Base-by-base conservation (phyloP, 2,888 invertebrate genomes). In the Thereva nobilitata region DNA sequence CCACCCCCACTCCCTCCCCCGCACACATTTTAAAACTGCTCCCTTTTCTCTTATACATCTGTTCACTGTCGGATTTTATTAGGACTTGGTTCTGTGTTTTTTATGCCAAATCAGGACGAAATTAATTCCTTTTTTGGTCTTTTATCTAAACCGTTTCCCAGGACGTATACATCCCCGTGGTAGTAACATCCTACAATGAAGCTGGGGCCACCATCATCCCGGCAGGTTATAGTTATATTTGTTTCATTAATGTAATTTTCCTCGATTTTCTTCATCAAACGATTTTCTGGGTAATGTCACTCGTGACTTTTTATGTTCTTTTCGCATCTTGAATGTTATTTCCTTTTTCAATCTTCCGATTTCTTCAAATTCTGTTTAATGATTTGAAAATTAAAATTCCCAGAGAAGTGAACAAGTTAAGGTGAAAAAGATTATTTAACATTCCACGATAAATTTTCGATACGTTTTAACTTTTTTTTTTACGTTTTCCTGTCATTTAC, bases 201-300 rank as follows among this genome's bases (percentile, higher is more conserved):
- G 50, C 34, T 23, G 50, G 35, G 47, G 9, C 12, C 8, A 35
- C 34, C 50, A 23, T 6, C 9, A 3, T 5, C 35, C 34, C 4
- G 23, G 34, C 34, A 23, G 5, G 34, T 23, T 7, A 23, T 35
- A 50, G 23, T 35, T 50, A 50, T 50, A 50, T 50, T 50, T 50
- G 53, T n/a, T 53, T n/a, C 4, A 53, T 53, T 53, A 10, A 37
- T 5, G 40, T 37, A 53, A 53, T 23, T 37, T 23, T 2, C 10
- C 5, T 0, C 37, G 53, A 53, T 53, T 53, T 23, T 23, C 1
- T n/a, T 38, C 37, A 53, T 53, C 53, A 53, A 52, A 41, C 10
- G 52, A 53, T 64, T 41, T 53, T 50, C 53, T 40, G 52, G 52
- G 52, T 4, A 64, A 41, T 54, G 37, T 10, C 45, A 53, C 40